Base-by-base conservation (phyloP, 2,888 invertebrate genomes). In the Acheta domesticus region DNA sequence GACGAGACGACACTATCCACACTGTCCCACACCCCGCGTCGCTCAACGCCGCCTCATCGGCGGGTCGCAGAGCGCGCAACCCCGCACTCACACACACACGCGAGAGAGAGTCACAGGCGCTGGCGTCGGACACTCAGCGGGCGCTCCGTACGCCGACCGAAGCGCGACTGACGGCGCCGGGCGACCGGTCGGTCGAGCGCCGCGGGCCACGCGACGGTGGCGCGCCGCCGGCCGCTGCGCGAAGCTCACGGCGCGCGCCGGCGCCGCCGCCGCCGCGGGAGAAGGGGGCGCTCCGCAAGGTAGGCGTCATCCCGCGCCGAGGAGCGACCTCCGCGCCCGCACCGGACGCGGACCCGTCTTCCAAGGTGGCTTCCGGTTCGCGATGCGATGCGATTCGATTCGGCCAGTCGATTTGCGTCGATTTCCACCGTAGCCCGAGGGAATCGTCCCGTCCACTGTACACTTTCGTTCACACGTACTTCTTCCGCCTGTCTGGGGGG, bases 121-220 rank as follows among this genome's bases (percentile, higher is more conserved):
- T 62, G 16, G 14, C 62, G 62, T 62, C 62, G n/a, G 16, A 62
- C 62, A 62, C 62, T 19, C 62, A 12, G 36, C 62, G n/a, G 8
- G 16, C 62, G 16, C n/a, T n/a, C 16, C 62, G 62, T 14, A 62
- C n/a, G 62, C 62, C 62, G 62, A 19, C 62, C n/a, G 62, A 62
- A 62, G 62, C 62, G 62, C 62, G 62, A 62, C 62, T 62, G 62
- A n/a, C 62, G 62, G 62, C 62, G 62, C 62, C 14, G 62, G 16
- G 16, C n/a, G 62, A 14, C 14, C 62, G 16, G 62, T 62, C 14
- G 62, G 62, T 62, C 16, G 62, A 62, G 62, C 62, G 62, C 62
- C 16, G 16, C 62, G 14, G 16, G 62, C 16, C 62, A 62, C 16
- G 62, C 62, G 62, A 62, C 62, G 62, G 62, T 62, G 62, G 62